phyloP scores from a whole-genome alignment of 2,797 vertebrate species.

The Naso thynnoides region DNA sequence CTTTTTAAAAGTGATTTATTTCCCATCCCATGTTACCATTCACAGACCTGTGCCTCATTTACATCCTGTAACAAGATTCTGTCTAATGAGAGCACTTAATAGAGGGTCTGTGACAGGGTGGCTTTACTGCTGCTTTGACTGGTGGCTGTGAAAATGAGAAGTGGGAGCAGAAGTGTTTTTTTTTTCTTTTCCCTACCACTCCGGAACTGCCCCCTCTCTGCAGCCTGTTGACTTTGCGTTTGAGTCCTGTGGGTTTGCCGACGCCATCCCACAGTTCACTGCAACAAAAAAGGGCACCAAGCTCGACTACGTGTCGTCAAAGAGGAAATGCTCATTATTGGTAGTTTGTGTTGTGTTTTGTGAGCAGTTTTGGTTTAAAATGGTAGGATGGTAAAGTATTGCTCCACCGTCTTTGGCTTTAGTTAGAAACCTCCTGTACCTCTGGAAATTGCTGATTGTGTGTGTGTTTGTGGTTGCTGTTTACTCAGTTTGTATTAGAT shows the following conservation, averaged over 20 bases:
- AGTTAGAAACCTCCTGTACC: conserved; percentile 35
- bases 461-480: conserved; percentile 42
- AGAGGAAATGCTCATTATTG: conserved; percentile 49
- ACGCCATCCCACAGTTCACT: conserved; percentile 64
- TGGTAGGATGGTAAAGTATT: conserved; percentile 9
- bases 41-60: conserved; percentile 24
- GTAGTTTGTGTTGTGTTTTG: conserved; percentile 34
- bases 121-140: conserved; percentile 28
- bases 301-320: conserved; percentile 59
- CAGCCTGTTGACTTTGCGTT: conserved; percentile 72
- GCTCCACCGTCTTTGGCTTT: conserved; percentile 5
- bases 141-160: conserved; percentile 59
- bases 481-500: conserved; percentile 65
- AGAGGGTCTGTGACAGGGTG: conserved; percentile 27
- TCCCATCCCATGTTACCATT: conserved; percentile 22
- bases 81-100: conserved; percentile 14
- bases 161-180: conserved; percentile 27
- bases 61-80: conserved; percentile 20
- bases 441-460: conserved; percentile 23
- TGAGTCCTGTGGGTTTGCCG: conserved; percentile 72
- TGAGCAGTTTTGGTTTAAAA: conserved; percentile 23
- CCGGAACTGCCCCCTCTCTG: conserved; percentile 65
- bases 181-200: conserved; percentile 32
- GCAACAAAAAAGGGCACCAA: conserved; percentile 42
- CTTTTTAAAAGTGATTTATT: conserved; percentile 21